Percentiles rank a stretch among this genome's conserved stretches.
phyloP scores from a whole-genome alignment of 2,113 vertebrate genomes.

The Neodon shergylaensis region DNA sequence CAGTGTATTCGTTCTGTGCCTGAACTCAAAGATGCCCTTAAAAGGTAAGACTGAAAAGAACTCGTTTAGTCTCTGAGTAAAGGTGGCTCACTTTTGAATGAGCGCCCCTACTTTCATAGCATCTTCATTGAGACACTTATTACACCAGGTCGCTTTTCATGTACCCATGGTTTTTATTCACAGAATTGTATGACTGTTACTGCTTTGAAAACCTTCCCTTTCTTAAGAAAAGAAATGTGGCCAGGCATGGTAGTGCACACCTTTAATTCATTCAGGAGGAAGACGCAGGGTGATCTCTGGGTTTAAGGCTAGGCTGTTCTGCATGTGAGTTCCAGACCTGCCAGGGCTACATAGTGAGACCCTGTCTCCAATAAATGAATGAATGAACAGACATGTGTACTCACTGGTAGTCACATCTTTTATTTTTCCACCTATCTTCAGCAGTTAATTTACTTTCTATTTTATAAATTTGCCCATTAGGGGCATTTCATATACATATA shows the following conservation, averaged over 20 bases:
- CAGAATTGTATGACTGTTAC: neutral
- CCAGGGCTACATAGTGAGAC: neutral
- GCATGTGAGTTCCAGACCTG: neutral
- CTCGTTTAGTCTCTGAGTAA: conserved; percentile 20
- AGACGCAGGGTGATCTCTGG: neutral
- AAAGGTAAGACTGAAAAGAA: conserved; percentile 87
- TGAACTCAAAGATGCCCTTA: conserved; percentile 96
- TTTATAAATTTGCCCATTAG: neutral
- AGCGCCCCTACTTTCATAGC: neutral
- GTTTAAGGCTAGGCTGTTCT: neutral
- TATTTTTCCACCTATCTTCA: neutral
- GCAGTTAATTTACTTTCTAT: neutral
- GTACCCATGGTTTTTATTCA: neutral
- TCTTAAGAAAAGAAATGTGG: neutral
- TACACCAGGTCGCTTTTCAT: neutral
- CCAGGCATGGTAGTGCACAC: neutral
- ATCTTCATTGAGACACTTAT: conserved; percentile 15
- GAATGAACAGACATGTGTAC: neutral
- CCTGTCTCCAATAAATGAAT: neutral
- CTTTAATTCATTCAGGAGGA: neutral
- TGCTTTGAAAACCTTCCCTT: neutral
- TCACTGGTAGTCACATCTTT: neutral
- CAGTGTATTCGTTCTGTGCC: conserved; percentile 99
- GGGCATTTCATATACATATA: neutral
- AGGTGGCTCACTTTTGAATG: neutral